Conservation (phyloP, 2,113 vertebrate species). For the Zapus hudsonius region DNA sequence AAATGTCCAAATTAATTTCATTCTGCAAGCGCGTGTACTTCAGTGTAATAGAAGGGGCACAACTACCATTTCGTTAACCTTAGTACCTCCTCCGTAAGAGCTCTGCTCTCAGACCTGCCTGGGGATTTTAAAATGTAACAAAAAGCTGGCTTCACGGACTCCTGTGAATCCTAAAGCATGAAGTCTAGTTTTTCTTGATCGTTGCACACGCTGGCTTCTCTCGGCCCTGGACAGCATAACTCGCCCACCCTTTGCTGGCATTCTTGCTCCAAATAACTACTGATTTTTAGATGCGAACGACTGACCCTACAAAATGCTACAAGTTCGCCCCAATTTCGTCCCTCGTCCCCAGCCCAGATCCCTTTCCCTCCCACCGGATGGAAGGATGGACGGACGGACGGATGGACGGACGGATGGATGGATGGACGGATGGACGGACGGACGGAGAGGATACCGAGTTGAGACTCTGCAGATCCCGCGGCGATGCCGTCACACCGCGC, state of each 20-base stretch:
- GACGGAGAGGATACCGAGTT: slow-evolving; percentile 43
- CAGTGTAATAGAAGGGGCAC: not conserved
- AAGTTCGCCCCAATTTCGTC: slow-evolving; percentile 45
- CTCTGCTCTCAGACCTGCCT: slow-evolving; percentile 45
- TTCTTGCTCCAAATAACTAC: slow-evolving; percentile 43
- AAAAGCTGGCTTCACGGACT: not conserved
- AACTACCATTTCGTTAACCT: not conserved
- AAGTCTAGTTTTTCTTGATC: not conserved
- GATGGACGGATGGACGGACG: too few relatives aligned
- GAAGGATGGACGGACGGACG: too few relatives aligned
- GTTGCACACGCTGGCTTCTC: not conserved
- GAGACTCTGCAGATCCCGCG: slow-evolving; percentile 44
- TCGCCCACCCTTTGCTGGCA: slow-evolving; percentile 14
- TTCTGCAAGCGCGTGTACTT: slow-evolving; percentile 35
- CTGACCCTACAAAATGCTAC: slow-evolving; percentile 31
- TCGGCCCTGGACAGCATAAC: not conserved
- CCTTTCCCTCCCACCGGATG: not conserved
- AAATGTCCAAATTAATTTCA: slow-evolving; percentile 19
- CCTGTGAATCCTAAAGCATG: not conserved
- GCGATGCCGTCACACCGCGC: slow-evolving; percentile 46
- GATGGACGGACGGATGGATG: too few relatives aligned
- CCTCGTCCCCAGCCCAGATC: not conserved
- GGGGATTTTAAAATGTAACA: not conserved
- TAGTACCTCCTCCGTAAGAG: not conserved
- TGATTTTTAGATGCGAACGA: slow-evolving; percentile 37